Conservation (phyloP, 2,888 invertebrate species). For the Gonocerus acuteangulatus region DNA sequence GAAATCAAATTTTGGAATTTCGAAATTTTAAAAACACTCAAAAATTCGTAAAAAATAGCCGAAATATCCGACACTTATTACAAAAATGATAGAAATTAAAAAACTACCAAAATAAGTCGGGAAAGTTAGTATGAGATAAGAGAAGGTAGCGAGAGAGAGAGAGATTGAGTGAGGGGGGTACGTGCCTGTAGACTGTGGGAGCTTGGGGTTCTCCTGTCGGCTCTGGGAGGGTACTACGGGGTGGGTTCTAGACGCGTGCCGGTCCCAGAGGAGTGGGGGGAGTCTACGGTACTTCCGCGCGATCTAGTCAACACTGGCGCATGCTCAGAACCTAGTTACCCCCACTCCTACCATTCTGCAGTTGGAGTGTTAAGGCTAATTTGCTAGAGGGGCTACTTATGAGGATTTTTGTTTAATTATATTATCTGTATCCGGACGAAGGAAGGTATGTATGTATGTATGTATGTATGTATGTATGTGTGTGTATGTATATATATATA, state of each 20-base stretch:
- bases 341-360: background rate
- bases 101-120: background rate
- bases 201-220: conserved; percentile 25
- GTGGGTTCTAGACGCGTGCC: conserved; percentile 28
- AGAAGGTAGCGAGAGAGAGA: conserved; percentile 1
- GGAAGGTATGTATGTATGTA: too few species aligned
- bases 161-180: conserved; percentile 13
- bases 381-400: too few species aligned
- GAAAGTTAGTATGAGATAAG: background rate
- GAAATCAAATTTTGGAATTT: background rate
- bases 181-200: conserved; percentile 25
- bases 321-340: conserved; percentile 12
- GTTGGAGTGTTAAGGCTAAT: too few species aligned
- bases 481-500: too few species aligned
- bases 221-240: conserved; percentile 17
- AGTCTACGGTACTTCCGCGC: conserved; percentile 28
- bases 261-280: conserved; percentile 30
- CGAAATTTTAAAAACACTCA: background rate
- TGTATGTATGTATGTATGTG: too few species aligned
- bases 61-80: background rate
- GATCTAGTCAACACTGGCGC: conserved; percentile 14
- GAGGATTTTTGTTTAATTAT: too few species aligned
- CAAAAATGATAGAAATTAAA: background rate
- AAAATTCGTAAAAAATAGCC: background rate
- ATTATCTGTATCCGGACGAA: too few species aligned